A percentile compares a stretch with the other conserved stretches of the same genome.
Conservation (phyloP, 2,113 vertebrate genomes). For the Lipotes vexillifer region DNA sequence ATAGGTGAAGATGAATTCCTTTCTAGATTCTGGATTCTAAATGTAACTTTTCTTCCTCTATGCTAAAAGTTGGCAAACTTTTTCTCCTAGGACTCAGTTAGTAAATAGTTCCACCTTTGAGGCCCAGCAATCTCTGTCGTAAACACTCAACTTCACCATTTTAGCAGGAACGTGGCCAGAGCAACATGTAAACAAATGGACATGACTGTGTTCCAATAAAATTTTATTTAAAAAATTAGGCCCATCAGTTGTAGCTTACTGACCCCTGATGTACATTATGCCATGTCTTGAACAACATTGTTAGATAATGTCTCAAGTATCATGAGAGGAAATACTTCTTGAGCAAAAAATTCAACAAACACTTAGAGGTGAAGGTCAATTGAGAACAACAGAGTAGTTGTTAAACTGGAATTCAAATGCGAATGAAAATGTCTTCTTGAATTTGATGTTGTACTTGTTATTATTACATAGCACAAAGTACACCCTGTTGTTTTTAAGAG, state of each 20-base stretch:
- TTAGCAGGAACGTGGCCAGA: background rate
- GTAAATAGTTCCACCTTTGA: background rate
- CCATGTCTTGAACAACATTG: background rate
- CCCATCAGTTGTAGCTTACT: background rate
- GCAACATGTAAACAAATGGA: background rate
- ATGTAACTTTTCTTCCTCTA: background rate
- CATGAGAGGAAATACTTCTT: background rate
- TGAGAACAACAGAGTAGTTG: background rate
- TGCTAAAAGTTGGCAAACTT: background rate
- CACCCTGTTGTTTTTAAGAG: background rate
- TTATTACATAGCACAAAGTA: background rate
- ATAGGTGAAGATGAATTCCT: background rate
- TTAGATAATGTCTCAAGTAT: background rate
- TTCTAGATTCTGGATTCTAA: background rate
- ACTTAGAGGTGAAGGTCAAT: background rate
- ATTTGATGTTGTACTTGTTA: background rate
- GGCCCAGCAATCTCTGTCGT: rapidly evolving
- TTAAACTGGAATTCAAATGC: background rate
- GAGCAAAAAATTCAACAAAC: background rate
- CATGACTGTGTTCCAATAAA: background rate
- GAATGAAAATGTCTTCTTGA: background rate
- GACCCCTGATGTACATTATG: background rate
- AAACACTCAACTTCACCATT: background rate
- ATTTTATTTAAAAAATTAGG: background rate
- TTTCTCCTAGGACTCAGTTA: background rate